Percentiles rank a stretch among this genome's conserved stretches.
Evolutionary conservation across 2,797 vertebrate genomes (phyloP).

Genomic region (Myiotriccus ornatus): DNA sequence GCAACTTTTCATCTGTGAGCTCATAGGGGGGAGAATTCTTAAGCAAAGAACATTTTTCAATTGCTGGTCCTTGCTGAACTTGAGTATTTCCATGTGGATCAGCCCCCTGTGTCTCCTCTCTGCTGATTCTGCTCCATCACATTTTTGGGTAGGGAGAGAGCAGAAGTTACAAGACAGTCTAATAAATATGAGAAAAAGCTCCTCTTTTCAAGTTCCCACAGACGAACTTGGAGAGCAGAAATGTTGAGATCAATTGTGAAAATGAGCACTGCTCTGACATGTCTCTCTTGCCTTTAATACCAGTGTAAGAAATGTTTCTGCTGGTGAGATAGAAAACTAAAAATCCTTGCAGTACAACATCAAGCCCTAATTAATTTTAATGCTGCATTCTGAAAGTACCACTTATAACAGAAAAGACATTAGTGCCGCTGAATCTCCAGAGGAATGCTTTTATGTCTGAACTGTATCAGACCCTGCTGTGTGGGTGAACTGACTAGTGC

Average conservation of each 20-base stretch:
- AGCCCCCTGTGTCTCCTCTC: neutral
- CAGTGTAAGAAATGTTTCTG: neutral
- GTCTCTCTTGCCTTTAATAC: neutral
- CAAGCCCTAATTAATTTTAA: neutral
- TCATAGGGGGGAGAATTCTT: neutral
- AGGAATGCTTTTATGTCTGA: neutral
- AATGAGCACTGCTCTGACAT: neutral
- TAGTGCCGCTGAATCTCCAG: neutral
- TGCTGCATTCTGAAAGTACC: neutral
- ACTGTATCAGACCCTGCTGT: neutral
- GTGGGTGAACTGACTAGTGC: neutral
- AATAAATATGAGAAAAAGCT: neutral
- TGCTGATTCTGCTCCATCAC: constrained; percentile 11
- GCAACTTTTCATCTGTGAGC: neutral
- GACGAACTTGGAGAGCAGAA: neutral
- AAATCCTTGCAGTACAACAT: neutral
- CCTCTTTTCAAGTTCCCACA: neutral
- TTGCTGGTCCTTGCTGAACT: neutral
- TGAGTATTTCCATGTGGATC: constrained; percentile 11
- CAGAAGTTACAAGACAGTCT: neutral
- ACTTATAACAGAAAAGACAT: neutral
- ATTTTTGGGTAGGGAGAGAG: neutral
- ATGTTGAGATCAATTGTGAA: neutral
- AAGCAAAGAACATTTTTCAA: neutral
- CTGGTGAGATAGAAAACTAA: neutral